A percentile compares a stretch with the other conserved stretches of the same genome.
Conservation (phyloP, 2,888 invertebrate genomes). For the Glyphotaelius pellucidus region DNA sequence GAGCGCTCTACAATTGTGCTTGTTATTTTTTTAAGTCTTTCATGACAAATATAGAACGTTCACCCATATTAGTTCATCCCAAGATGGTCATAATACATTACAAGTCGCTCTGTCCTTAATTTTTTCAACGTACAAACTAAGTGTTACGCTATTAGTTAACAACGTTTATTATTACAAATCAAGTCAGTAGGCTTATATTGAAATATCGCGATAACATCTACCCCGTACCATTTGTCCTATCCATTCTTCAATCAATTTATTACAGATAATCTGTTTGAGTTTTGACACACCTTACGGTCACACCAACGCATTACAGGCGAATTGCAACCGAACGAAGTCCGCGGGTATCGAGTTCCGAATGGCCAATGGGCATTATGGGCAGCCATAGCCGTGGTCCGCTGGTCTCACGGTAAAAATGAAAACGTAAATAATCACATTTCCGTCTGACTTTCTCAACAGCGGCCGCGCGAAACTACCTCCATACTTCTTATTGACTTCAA, state of each 20-base stretch:
- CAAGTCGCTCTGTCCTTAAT: too few relatives aligned
- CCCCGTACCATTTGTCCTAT: neutral
- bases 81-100: too few relatives aligned
- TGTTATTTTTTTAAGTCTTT: too few relatives aligned
- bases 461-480: neutral
- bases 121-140: too few relatives aligned
- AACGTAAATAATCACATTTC: slow-evolving; percentile 25
- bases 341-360: neutral
- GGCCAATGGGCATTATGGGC: neutral
- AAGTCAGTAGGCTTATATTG: too few relatives aligned
- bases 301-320: neutral
- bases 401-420: slow-evolving; percentile 25
- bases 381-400: neutral
- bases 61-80: too few relatives aligned
- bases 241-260: neutral
- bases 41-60: too few relatives aligned
- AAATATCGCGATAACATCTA: too few relatives aligned
- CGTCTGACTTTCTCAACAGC: neutral
- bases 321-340: neutral
- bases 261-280: neutral
- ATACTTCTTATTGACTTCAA: neutral
- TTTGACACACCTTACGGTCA: neutral
- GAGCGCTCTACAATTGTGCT: too few relatives aligned
- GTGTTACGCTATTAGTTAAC: too few relatives aligned
- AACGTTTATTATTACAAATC: too few relatives aligned